Percentiles rank a stretch among this genome's conserved stretches.
Conservation (phyloP, 1,140 invertebrate species). For the Trachelipus rathkii region DNA sequence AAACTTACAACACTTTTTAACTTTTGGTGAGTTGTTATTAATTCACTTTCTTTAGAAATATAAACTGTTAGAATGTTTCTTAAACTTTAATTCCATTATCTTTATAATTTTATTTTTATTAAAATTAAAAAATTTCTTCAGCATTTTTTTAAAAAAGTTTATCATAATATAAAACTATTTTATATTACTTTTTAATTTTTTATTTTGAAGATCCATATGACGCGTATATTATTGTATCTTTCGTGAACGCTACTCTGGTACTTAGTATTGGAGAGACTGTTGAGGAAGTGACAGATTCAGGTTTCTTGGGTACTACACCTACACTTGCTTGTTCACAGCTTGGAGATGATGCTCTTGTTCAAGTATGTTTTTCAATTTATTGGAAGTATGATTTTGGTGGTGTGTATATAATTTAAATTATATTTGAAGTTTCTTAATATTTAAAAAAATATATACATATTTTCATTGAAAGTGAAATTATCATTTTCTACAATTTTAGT, state of each 20-base stretch:
- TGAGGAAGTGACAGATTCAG: conserved; percentile 97
- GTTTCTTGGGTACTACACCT: conserved; percentile 96
- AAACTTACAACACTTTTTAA: too few relatives aligned
- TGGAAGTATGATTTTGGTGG: neutral
- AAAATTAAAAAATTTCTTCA: too few relatives aligned
- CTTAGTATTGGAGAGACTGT: conserved; percentile 99
- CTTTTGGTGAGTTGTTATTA: too few relatives aligned
- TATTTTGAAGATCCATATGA: conserved; percentile 62
- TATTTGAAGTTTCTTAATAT: conserved; percentile 41
- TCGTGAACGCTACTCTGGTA: conserved; percentile 98
- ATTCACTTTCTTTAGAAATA: too few relatives aligned
- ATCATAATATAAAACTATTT: too few relatives aligned
- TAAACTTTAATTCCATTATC: too few relatives aligned
- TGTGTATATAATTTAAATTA: neutral
- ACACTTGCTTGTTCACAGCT: conserved; percentile 94
- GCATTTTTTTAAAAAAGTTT: too few relatives aligned
- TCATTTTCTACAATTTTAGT: too few relatives aligned
- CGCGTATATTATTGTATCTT: conserved; percentile 99
- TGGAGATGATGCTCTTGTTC: conserved; percentile 94
- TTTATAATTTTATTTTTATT: too few relatives aligned
- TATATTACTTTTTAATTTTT: neutral
- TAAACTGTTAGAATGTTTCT: too few relatives aligned
- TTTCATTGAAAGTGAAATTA: too few relatives aligned
- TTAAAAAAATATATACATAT: too few relatives aligned
- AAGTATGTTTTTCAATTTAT: conserved; percentile 55